Base-by-base conservation (phyloP, 1,140 invertebrate species). In the Dendrolimus punctatus region DNA sequence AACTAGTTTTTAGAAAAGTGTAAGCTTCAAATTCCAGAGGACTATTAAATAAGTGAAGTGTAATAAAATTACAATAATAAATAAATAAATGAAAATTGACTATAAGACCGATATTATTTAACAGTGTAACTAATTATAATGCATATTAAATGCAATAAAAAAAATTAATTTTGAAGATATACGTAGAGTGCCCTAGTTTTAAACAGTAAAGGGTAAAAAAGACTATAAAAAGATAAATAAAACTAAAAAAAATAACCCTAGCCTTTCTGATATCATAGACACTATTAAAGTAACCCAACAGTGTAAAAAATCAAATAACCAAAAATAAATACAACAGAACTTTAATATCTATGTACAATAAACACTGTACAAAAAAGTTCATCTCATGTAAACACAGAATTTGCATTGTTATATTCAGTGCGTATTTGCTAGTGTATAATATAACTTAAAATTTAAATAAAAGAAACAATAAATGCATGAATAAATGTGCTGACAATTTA, bases 301-400 rank as follows among this genome's bases (percentile, higher is more conserved):
- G 23, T 23, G 23, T 23, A 23, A 45, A n/a, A 9, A 10, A 9
- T 10, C 37, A 6, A 39, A 46, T 60, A 65, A 71, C 42, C 48
- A 53, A 42, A 55, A 8, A 46, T 49, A 58, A 55, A 44, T 62
- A 70, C 52, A 73, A 73, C 73, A 73, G 60, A 74, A 71, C 62
- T 76, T 59, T 46, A 78, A 78, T 75, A 70, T 60, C 66, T 72
- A 76, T 67, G 64, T 69, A 72, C 68, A 77, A 39, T 69, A 58
- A 72, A 70, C 61, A 60, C 52, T 62, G 58, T 57, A 69, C 51
- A 51, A 62, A 65, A 40, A 45, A 64, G 66, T 64, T 52, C 47
- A 55, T 57, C 40, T 50, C 56, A 65, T 56, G 63, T 50, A 62
- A 57, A 61, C 49, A 50, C 52, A 64, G 46, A 62, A 37, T 42